Evolutionary conservation across 2,113 vertebrate species (phyloP).

Genomic region (Pelecanoides urinatrix): DNA sequence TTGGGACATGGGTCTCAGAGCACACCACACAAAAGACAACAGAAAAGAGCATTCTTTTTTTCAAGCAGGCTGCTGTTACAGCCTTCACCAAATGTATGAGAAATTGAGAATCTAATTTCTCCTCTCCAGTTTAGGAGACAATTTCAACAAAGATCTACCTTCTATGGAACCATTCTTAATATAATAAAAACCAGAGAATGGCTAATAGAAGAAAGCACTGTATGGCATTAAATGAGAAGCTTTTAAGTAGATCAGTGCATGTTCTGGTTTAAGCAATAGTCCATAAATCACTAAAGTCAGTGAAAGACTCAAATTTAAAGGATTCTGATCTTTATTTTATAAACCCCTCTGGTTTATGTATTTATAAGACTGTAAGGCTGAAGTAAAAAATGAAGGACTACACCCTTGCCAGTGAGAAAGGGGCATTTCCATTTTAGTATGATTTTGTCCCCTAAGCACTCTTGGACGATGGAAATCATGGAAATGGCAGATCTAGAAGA

Average conservation of each 20-base stretch:
- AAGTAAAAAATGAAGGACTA: not conserved
- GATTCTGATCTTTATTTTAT: not conserved
- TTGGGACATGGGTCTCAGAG: not conserved
- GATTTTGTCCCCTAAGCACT: not conserved
- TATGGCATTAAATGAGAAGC: not conserved
- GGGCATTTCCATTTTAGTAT: not conserved
- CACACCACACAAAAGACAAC: not conserved
- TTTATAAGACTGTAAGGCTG: not conserved
- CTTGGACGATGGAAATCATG: not conserved
- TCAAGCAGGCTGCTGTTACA: not conserved
- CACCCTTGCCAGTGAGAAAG: not conserved
- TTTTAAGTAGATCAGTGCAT: not conserved
- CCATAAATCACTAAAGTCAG: not conserved
- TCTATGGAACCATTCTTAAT: not conserved
- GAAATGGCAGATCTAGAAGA: not conserved
- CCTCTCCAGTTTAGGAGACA: not conserved
- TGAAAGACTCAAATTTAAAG: not conserved
- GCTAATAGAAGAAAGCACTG: not conserved
- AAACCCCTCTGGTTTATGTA: not conserved
- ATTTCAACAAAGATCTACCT: not conserved
- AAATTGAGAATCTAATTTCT: not conserved
- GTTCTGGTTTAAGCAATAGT: not conserved
- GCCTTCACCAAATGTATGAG: not conserved
- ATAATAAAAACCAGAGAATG: not conserved
- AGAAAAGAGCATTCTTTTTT: not conserved